These are phyloP conservation scores for Oreochromis tanganicae DNA, from an alignment of 2,113 vertebrate species.

Conservation along the genomic window DNA sequence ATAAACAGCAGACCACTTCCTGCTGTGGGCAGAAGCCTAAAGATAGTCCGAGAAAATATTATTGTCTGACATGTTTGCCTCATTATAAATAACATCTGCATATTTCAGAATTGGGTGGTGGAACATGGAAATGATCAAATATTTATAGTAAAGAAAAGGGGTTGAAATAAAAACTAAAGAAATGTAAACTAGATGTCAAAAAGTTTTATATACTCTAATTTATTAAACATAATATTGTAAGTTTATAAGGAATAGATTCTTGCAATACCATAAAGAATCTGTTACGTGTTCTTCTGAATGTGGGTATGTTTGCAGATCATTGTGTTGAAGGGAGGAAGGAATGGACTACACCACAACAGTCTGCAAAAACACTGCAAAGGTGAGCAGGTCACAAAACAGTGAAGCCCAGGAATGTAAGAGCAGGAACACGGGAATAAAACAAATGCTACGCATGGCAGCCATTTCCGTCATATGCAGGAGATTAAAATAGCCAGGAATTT, in stretches of 20 bases:
- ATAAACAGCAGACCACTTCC: constrained; percentile 38
- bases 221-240: not conserved
- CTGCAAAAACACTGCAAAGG: not conserved
- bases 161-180: not conserved
- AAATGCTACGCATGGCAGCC: not conserved
- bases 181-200: not conserved
- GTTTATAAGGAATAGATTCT: not conserved
- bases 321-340: constrained; percentile 11
- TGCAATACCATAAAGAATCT: not conserved
- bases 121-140: not conserved
- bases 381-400: constrained; percentile 20
- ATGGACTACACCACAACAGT: not conserved
- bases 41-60: constrained; percentile 36
- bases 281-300: not conserved
- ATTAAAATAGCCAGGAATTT: not conserved
- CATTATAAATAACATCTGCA: not conserved
- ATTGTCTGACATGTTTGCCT: constrained; percentile 7
- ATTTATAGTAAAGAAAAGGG: not conserved
- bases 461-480: not conserved
- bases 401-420: constrained; percentile 9
- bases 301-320: not conserved
- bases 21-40: constrained; percentile 12
- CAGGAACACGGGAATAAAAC: not conserved
- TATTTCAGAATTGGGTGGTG: not conserved
- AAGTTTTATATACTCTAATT: not conserved